Evolutionary conservation across 2,888 invertebrate genomes (phyloP).

Genomic region (Erpobdella octoculata): DNA sequence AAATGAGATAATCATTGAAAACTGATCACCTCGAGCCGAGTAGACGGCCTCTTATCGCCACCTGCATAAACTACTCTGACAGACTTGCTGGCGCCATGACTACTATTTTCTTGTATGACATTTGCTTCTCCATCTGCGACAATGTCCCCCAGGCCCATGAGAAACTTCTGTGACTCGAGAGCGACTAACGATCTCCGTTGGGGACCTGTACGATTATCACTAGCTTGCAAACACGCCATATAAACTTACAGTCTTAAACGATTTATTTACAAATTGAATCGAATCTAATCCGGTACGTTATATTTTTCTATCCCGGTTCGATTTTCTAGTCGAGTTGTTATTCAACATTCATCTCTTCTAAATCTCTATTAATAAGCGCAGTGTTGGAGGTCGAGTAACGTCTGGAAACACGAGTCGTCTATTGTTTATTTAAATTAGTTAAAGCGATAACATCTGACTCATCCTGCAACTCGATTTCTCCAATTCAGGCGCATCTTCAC

Average conservation of each 20-base stretch:
- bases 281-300: too few relatives aligned
- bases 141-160: not conserved
- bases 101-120: not conserved
- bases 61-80: not conserved
- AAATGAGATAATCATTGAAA: not conserved
- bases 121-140: not conserved
- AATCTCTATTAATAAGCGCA: not conserved
- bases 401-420: too few relatives aligned
- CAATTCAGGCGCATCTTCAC: too few relatives aligned
- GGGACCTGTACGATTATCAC: conserved; percentile 5
- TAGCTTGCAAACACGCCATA: conserved; percentile 9
- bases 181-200: not conserved
- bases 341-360: not conserved
- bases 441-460: too few relatives aligned
- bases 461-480: too few relatives aligned
- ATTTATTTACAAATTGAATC: too few relatives aligned
- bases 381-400: too few relatives aligned
- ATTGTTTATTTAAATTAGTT: too few relatives aligned
- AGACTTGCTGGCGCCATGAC: not conserved
- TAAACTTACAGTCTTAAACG: not conserved
- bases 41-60: not conserved
- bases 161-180: conserved; percentile 6
- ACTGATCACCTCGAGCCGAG: not conserved
- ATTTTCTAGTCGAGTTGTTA: not conserved
- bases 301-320: not conserved